phyloP scores from a whole-genome alignment of 2,797 vertebrate species.

The Lepus townsendii region DNA sequence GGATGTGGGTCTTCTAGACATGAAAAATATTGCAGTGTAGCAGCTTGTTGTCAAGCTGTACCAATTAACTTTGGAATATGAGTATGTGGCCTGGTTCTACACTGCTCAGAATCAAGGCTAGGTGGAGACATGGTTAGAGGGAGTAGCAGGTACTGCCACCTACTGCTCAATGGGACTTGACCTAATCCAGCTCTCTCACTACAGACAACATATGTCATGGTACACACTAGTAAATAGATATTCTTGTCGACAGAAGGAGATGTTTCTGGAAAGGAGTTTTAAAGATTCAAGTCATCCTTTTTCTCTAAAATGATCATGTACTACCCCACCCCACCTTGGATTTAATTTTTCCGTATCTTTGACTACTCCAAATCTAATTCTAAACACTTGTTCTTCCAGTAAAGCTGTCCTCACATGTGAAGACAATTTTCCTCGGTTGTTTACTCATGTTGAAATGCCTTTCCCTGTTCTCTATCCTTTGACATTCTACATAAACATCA shows the following conservation, averaged over 20 bases:
- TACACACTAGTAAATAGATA: background rate
- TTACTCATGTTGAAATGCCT: background rate
- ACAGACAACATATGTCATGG: background rate
- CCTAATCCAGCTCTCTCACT: background rate
- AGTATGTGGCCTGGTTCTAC: background rate
- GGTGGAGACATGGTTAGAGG: background rate
- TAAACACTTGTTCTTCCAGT: background rate
- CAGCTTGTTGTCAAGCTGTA: background rate
- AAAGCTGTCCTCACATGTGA: background rate
- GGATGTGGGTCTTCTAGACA: background rate
- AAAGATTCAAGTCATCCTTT: background rate
- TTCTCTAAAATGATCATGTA: conserved; percentile 15
- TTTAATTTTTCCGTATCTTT: background rate
- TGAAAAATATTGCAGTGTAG: background rate
- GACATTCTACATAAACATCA: background rate
- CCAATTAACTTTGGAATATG: background rate
- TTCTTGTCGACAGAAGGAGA: background rate
- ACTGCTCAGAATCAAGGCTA: background rate
- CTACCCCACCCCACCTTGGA: background rate
- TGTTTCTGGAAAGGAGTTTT: conserved; percentile 14
- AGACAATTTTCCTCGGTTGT: background rate
- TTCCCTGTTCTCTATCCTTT: background rate
- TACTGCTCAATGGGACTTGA: background rate
- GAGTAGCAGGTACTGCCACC: background rate
- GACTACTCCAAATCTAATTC: background rate